These are phyloP conservation scores for Pluvialis apricaria DNA, from an alignment of 2,113 vertebrate genomes.

Conservation along the genomic window DNA sequence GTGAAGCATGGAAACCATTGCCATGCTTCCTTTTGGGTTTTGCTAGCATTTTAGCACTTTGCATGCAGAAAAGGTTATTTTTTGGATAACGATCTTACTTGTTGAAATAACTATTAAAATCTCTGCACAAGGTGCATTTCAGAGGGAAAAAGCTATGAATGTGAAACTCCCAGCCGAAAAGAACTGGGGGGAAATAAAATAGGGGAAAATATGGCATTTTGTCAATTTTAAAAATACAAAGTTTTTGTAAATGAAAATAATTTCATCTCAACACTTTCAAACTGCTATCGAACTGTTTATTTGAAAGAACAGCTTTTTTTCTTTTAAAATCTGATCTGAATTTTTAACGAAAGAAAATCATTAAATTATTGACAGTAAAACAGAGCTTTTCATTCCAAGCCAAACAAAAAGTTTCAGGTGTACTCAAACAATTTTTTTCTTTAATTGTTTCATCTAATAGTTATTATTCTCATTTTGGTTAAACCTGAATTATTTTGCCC, in stretches of 20 bases:
- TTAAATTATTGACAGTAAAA: not conserved
- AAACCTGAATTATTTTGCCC: not conserved
- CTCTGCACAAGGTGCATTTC: not conserved
- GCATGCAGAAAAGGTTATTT: not conserved
- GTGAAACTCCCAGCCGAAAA: not conserved
- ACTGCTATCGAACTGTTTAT: not conserved
- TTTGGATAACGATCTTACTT: not conserved
- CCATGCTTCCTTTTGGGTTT: not conserved
- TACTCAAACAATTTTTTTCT: not conserved
- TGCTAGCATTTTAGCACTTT: not conserved
- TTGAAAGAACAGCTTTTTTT: not conserved
- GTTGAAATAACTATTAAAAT: not conserved
- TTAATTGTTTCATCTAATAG: not conserved
- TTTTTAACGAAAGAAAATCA: not conserved
- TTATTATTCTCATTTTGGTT: not conserved
- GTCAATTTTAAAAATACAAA: not conserved
- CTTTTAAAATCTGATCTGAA: not conserved
- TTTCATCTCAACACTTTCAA: not conserved
- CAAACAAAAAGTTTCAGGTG: not conserved
- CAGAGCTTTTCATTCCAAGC: not conserved
- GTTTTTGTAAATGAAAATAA: not conserved
- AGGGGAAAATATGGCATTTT: fast-evolving
- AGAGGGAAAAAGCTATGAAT: not conserved
- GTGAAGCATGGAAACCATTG: not conserved
- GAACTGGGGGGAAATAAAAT: not conserved